These are phyloP conservation scores for Pycnonotus jocosus DNA, from an alignment of 2,113 vertebrate species.

Conservation along the genomic window DNA sequence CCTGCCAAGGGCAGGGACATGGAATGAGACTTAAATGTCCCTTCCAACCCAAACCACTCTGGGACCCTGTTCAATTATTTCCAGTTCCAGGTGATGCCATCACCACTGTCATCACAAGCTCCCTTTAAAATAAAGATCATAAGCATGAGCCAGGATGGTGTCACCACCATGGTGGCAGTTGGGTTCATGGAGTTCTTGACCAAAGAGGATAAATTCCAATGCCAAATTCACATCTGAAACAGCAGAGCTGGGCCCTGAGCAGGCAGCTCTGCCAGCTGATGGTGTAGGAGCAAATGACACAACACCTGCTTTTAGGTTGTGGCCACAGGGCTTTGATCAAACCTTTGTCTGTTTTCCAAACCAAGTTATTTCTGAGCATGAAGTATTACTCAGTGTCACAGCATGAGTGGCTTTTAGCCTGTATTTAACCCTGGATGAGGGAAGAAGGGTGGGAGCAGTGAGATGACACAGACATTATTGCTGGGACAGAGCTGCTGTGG, in stretches of 20 bases:
- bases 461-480: background rate
- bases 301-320: fast-evolving
- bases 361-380: fast-evolving
- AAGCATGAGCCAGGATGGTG: background rate
- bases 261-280: background rate
- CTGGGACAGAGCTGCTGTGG: background rate
- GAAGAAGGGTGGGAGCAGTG: background rate
- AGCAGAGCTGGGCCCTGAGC: background rate
- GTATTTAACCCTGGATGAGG: background rate
- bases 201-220: background rate
- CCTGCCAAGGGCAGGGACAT: background rate
- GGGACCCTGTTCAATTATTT: background rate
- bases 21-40: fast-evolving
- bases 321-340: background rate
- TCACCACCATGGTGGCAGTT: background rate
- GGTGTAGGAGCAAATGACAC: background rate
- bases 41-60: background rate
- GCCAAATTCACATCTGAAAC: fast-evolving
- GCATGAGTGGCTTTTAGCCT: background rate
- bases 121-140: background rate
- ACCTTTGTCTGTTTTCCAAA: background rate
- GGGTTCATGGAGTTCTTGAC: background rate
- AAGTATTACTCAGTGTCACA: background rate
- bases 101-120: fast-evolving
- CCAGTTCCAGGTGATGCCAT: background rate